A percentile compares a stretch with the other conserved stretches of the same genome.
Conservation (phyloP, 2,797 vertebrate species). For the Catamblyrhynchus diadema region DNA sequence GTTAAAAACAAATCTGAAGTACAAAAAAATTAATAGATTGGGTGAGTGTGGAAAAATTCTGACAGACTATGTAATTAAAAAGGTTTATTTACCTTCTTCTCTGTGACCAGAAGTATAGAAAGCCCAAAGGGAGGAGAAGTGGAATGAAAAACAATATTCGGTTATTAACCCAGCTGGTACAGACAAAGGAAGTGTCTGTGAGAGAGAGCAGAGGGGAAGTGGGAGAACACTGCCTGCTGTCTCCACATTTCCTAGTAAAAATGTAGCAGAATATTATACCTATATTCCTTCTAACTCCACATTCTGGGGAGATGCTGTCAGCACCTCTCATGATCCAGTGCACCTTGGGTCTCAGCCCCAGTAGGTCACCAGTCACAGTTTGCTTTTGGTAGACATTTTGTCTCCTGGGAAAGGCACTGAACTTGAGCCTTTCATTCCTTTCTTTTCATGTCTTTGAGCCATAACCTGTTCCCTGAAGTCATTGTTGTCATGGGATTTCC, state of each 20-base stretch:
- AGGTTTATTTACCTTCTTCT: slow-evolving; percentile 55
- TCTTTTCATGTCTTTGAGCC: neutral
- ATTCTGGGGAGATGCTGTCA: slow-evolving; percentile 36
- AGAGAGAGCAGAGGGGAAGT: neutral
- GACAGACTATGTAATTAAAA: slow-evolving; percentile 52
- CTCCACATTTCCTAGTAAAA: neutral
- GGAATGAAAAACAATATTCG: slow-evolving; percentile 46
- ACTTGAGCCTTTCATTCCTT: neutral
- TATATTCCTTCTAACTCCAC: neutral
- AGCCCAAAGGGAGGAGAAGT: slow-evolving; percentile 44
- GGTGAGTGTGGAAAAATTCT: slow-evolving; percentile 43
- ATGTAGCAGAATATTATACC: neutral
- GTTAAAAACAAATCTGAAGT: slow-evolving; percentile 38
- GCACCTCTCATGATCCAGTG: slow-evolving; percentile 37
- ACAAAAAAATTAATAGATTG: slow-evolving; percentile 32
- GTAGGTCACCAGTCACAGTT: neutral
- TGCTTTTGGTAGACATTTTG: neutral
- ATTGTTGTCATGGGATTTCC: neutral
- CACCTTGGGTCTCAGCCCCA: neutral
- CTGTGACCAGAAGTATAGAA: slow-evolving; percentile 40
- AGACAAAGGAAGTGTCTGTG: slow-evolving; percentile 68
- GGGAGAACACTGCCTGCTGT: neutral
- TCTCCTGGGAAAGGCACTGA: neutral
- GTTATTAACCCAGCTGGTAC: slow-evolving; percentile 41
- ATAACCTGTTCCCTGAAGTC: slow-evolving; percentile 16